Base-by-base conservation (phyloP, 92 coral and sea anemone species). In the Siderastrea siderea region DNA sequence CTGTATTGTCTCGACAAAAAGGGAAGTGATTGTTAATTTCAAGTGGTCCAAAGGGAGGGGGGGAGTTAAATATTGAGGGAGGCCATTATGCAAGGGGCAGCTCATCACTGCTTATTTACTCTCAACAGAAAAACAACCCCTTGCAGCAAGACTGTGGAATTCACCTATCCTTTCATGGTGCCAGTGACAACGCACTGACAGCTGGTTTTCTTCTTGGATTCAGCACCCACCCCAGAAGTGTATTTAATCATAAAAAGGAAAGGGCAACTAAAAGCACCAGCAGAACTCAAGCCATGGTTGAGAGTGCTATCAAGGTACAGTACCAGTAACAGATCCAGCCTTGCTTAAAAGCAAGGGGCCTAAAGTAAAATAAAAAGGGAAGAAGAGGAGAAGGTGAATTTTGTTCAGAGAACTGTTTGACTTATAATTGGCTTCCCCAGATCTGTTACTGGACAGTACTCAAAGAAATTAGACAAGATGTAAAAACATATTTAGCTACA, bases 191-290 rank as follows among this genome's bases (percentile, higher is more conserved):
- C 17, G 88, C 75, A 38, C 63, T 89, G 44, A 89, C 77, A 78
- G 84, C 84, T 64, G 92, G 88, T 6, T 38, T 48, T 80, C 60
- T 60, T 53, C 77, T 83, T 47, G 79, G 92, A 12, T 82, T 77
- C 68, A 78, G 81, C 50, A 76, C 88, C 19, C 92, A 83, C 78
- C 89, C 93, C 14, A 68, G 84, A 62, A 89, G 89, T 12, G 84
- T 89, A 14, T 50, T 67, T 2, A 83, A 76, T 47, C 76, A 83
- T 47, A 83, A 76, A 74, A 75, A 77, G 1, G 69, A 68, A 17
- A 16, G 69, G 84, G 88, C 92, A 57, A 44, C 11, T 11, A 74
- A 49, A 65, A 88, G 91, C 68, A 60, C n/a, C 45, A 45, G n/a
- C 74, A 69, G n/a, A 13, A 47, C 52, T 14, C 3, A 59, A 14